A percentile compares a stretch with the other conserved stretches of the same genome.
Conservation (phyloP, 2,797 vertebrate species). For the Nannoperca australis region DNA sequence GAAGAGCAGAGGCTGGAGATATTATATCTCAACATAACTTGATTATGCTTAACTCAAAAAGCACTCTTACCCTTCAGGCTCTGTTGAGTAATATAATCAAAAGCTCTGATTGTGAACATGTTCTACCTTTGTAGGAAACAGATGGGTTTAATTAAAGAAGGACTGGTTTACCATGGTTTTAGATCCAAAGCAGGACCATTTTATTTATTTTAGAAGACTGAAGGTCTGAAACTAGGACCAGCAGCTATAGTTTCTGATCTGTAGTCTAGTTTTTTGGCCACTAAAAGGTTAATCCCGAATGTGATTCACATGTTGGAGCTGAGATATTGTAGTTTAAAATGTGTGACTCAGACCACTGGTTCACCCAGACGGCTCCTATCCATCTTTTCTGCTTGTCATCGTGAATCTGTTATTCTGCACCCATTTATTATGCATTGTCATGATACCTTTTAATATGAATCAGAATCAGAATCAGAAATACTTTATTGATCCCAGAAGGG, state of each 20-base stretch:
- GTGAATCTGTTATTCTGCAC: not conserved
- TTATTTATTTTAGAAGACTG: slow-evolving; percentile 7
- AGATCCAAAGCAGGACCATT: not conserved
- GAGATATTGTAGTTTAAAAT: not conserved
- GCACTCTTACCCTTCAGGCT: slow-evolving; percentile 36
- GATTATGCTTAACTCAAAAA: slow-evolving; percentile 62
- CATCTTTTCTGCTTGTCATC: not conserved
- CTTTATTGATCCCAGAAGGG: too few species aligned
- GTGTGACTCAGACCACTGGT: not conserved
- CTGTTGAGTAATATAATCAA: slow-evolving; percentile 58
- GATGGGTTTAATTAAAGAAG: slow-evolving; percentile 32
- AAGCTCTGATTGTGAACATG: slow-evolving; percentile 48
- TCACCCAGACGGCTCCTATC: not conserved
- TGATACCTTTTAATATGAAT: not conserved
- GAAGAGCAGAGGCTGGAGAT: slow-evolving; percentile 8
- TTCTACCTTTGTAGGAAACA: slow-evolving; percentile 37
- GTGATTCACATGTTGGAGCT: not conserved
- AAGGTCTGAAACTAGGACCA: not conserved
- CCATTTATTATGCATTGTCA: not conserved
- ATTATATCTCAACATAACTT: slow-evolving; percentile 46
- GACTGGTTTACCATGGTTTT: slow-evolving; percentile 9
- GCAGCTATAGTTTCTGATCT: not conserved
- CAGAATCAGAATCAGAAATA: not conserved
- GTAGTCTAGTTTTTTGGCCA: not conserved
- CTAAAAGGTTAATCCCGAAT: not conserved